Conservation (phyloP, 2,113 vertebrate species). For the Hippolais icterina region DNA sequence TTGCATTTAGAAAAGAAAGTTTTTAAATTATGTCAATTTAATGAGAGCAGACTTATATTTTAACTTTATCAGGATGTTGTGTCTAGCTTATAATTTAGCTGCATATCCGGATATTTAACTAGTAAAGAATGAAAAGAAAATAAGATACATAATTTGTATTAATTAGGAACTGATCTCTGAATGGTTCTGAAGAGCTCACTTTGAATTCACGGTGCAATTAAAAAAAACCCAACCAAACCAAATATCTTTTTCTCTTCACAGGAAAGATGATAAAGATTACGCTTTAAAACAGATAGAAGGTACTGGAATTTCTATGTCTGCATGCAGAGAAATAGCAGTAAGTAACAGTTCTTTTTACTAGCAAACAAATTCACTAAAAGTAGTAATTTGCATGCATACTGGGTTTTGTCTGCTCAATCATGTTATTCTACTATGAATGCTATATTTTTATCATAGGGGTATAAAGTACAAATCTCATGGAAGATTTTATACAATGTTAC, state of each 20-base stretch:
- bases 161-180: not conserved
- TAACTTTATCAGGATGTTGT: not conserved
- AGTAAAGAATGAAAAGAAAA: not conserved
- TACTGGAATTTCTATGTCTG: slow-evolving; percentile 99
- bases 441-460: not conserved
- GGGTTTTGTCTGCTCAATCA: not conserved
- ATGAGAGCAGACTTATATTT: not conserved
- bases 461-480: not conserved
- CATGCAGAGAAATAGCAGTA: slow-evolving; percentile 99
- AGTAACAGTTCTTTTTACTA: slow-evolving; percentile 75
- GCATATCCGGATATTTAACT: not conserved
- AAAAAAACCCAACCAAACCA: not conserved
- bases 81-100: not conserved
- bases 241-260: slow-evolving; percentile 77
- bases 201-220: slow-evolving; percentile 8
- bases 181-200: not conserved
- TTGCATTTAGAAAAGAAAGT: not conserved
- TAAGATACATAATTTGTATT: not conserved
- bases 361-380: not conserved
- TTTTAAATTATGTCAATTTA: not conserved
- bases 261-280: slow-evolving; percentile 99
- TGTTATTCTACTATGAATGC: not conserved
- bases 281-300: slow-evolving; percentile 99
- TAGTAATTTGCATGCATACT: not conserved
- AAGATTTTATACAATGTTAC: not conserved